Evolutionary conservation across 2,113 vertebrate species (phyloP).

Genomic region (Corythornis vintsioides): DNA sequence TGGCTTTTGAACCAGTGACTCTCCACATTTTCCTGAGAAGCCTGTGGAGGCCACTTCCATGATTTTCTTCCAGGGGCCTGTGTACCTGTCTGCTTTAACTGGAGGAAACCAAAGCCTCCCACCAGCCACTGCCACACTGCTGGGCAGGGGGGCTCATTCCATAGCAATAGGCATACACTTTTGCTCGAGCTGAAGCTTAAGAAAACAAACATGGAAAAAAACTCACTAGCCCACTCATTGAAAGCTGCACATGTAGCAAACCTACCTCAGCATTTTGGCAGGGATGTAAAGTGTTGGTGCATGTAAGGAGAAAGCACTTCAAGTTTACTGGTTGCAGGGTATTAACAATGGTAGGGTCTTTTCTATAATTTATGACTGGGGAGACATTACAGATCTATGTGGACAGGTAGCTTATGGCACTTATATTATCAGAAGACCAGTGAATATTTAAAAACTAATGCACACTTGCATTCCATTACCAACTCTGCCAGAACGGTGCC

Average conservation of each 20-base stretch:
- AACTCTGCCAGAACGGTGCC: conserved; percentile 70
- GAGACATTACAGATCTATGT: conserved; percentile 2
- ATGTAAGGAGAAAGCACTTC: background rate
- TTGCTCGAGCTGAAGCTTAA: background rate
- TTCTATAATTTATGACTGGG: conserved; percentile 57
- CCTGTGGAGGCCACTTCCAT: fast-evolving
- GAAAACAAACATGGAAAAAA: background rate
- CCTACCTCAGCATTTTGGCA: fast-evolving
- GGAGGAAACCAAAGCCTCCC: background rate
- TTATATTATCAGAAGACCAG: conserved; percentile 25
- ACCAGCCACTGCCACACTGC: background rate
- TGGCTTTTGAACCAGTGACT: background rate
- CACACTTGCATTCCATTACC: conserved; percentile 48
- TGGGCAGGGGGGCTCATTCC: fast-evolving
- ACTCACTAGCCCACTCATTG: background rate
- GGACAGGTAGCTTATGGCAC: conserved; percentile 39
- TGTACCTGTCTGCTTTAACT: background rate
- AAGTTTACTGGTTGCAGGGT: conserved; percentile 18
- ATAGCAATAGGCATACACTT: fast-evolving
- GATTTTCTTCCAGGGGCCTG: background rate
- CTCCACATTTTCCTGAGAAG: background rate
- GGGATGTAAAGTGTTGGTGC: background rate
- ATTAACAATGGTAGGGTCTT: background rate
- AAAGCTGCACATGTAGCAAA: background rate
- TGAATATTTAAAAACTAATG: conserved; percentile 47